Evolutionary conservation across 2,888 invertebrate species (phyloP), one percentile per base, ranked within the genome.

Genomic region (Pimpla rufipes): DNA sequence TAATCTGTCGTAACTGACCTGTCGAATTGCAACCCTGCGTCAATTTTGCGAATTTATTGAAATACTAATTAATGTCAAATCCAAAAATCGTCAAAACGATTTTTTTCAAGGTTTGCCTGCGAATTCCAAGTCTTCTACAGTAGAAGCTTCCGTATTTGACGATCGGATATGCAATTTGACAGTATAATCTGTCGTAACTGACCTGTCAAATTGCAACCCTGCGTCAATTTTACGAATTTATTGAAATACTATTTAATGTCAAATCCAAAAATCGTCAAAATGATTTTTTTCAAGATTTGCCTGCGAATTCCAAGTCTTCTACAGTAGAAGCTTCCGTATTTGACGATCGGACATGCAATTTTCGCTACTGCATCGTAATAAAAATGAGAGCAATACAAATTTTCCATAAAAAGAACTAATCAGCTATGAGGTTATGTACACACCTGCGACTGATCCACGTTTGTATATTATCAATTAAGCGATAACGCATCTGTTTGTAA

Each of bases 391-490:
- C 11, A 11, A 7, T 35, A 57, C 3, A 62, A 62, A 40, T 18
- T 40, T 35, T 59, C 59, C 59, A 35, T 35, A n/a, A 35, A 35
- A 21, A 55, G 23, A 59, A 59, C 11, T 59, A 0, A 37, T 37
- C 40, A 0, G 16, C 40, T 16, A 10, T 40, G 29, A 16, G 40
- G n/a, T 62, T 40, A 18, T 40, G 18, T 40, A 18, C 8, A 40
- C 23, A 40, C 10, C 0, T 40, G 1, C 40, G 37, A 40, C 10
- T n/a, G 57, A 13, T 13, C 29, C 40, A 37, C 16, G 62, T 18
- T 62, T 37, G 18, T 37, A 62, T 18, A 62, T 40, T 40, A 40
- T 62, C 62, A 13, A 62, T 62, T 18, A 11, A 40, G 16, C 16
- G 35, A 57, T 57, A 35, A 57, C 35, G 1, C 16, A 40, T 62